These are phyloP conservation scores for Fukomys damarensis DNA, from an alignment of 2,113 vertebrate genomes.

Conservation along the genomic window DNA sequence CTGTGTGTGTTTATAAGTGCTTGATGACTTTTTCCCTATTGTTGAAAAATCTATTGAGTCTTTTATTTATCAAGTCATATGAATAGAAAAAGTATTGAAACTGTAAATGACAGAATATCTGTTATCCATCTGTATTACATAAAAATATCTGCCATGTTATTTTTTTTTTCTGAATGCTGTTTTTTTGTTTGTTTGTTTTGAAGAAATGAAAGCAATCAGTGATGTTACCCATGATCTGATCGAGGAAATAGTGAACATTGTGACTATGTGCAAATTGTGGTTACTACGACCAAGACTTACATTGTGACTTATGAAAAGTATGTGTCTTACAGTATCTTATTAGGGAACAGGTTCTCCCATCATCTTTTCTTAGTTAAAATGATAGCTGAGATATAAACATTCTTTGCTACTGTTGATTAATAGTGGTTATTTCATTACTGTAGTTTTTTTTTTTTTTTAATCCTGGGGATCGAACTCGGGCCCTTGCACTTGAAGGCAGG, in stretches of 20 bases:
- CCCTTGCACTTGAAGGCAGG: too few relatives aligned
- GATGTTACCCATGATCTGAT: neutral
- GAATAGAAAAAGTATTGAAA: neutral
- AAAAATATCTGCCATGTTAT: neutral
- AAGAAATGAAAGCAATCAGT: neutral
- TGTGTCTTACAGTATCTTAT: neutral
- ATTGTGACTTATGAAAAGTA: neutral
- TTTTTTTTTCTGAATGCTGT: neutral
- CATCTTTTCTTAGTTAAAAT: neutral
- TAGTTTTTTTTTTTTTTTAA: too few relatives aligned
- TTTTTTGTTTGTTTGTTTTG: constrained; percentile 42
- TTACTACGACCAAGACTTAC: neutral
- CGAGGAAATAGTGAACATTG: constrained; percentile 28
- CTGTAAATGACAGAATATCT: neutral
- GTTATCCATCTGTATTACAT: neutral
- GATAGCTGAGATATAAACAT: neutral
- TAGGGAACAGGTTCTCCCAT: neutral
- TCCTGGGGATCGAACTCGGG: too few relatives aligned
- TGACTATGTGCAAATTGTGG: neutral
- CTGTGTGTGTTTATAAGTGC: neutral
- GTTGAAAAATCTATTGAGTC: constrained; percentile 34
- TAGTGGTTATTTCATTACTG: neutral
- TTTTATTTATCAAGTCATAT: neutral
- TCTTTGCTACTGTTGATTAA: neutral
- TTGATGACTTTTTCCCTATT: neutral